Evolutionary conservation across 2,113 vertebrate species (phyloP), one percentile per base, ranked within the genome.

Genomic region (Fulmarus glacialis): DNA sequence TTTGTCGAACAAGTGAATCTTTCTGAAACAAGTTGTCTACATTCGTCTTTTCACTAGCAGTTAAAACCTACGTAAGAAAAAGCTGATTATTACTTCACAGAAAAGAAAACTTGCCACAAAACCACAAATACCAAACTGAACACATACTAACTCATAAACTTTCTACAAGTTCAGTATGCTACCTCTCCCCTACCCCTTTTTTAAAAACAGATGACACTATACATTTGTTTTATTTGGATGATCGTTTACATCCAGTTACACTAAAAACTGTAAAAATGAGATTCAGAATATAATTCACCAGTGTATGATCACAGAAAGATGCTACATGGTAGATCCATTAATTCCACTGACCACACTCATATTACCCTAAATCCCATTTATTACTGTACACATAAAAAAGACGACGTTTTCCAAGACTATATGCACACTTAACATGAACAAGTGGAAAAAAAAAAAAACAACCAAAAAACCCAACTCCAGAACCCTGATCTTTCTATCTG

Each of bases 21-120:
- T 98, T 98, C 96, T 99, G 99, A 96, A 99, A 99, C 22, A 99
- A 98, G 77, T 98, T 99, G 95, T 99, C 99, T 92, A 99, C 98
- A 55, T 98, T 98, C 0, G 97, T 96, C 97, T 99, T 99, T 97
- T 99, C 99, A 93, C 99, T 99, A 90, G 99, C 98, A 97, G 98
- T 99, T 97, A 99, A 98, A 94, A 96, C 96, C 99, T 99, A n/a
- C 87, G 81, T 38, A 67, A 80, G 59, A 96, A 95, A 87, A 93
- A 92, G 22, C 4, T 63, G 22, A 63, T 93, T 56, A 74, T 47
- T 91, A 78, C 59, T 72, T 66, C 36, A 62, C 16, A 48, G 75
- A 66, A 93, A 84, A 95, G 22, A 85, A 91, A 83, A 75, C 12
- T 34, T 68, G n/a, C 11, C 55, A 68, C 71, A 78, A 91, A 89